Conservation (phyloP, 2,888 invertebrate species). For the Tetanocera ferruginea region DNA sequence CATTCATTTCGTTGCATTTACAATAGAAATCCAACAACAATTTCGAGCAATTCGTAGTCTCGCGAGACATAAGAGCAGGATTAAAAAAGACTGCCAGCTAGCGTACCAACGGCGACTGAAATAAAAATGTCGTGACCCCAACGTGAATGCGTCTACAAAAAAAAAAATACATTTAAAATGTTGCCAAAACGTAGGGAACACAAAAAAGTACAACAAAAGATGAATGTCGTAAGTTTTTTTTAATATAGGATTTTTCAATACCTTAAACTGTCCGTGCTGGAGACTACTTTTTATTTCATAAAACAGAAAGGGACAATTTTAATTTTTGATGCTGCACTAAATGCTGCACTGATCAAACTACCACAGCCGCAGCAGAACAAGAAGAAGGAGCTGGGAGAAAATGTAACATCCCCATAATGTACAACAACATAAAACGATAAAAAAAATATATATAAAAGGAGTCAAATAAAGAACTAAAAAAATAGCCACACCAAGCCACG, state of each 20-base stretch:
- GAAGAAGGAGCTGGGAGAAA: not conserved
- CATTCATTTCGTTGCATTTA: slow-evolving; percentile 37
- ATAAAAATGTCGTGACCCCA: slow-evolving; percentile 68
- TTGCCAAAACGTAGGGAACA: slow-evolving; percentile 44
- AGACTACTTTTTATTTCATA: not conserved
- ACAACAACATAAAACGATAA: slow-evolving; percentile 23
- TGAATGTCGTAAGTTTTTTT: slow-evolving; percentile 42
- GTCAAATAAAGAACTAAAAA: not conserved
- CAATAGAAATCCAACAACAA: slow-evolving; percentile 10
- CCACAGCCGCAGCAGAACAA: not conserved
- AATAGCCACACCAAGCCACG: not conserved
- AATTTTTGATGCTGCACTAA: slow-evolving; percentile 12
- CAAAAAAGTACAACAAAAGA: slow-evolving; percentile 44
- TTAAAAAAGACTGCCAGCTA: slow-evolving; percentile 36
- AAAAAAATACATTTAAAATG: slow-evolving; percentile 50
- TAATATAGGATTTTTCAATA: not conserved
- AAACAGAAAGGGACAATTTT: slow-evolving; percentile 7
- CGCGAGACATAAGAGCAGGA: not conserved
- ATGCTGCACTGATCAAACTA: not conserved
- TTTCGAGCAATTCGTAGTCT: not conserved
- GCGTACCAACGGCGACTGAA: slow-evolving; percentile 29
- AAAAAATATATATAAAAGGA: not conserved
- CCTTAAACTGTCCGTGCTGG: not conserved
- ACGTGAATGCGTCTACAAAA: slow-evolving; percentile 56
- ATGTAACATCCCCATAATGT: not conserved